phyloP scores from a whole-genome alignment of 2,888 invertebrate genomes.

The Drosophila phalerata region DNA sequence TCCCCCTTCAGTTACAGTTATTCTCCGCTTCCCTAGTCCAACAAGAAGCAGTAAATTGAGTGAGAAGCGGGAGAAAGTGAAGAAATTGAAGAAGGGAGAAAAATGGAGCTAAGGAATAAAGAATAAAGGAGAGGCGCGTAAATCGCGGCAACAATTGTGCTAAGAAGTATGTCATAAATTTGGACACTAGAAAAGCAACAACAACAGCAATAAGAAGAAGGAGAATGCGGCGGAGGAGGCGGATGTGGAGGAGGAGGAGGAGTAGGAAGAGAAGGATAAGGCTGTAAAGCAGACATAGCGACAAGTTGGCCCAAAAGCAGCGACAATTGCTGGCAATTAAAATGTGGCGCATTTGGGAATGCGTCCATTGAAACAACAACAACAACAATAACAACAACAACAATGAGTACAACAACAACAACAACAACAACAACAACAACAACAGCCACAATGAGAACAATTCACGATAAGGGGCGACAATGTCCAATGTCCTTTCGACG shows the following conservation, averaged over 20 bases:
- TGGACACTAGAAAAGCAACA: conserved; percentile 33
- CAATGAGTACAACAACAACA: conserved; percentile 7
- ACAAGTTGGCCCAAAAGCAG: conserved; percentile 48
- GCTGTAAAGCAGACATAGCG: neutral
- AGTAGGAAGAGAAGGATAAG: conserved; percentile 5
- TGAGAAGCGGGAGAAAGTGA: neutral
- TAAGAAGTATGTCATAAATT: conserved; percentile 82
- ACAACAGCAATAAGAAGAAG: conserved; percentile 28
- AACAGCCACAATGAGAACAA: conserved; percentile 1
- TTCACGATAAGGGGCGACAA: conserved; percentile 63
- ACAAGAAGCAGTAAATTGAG: conserved; percentile 25
- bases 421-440: conserved; percentile 12
- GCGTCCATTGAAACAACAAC: conserved; percentile 57
- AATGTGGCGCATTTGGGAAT: conserved; percentile 77
- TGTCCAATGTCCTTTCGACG: conserved; percentile 43
- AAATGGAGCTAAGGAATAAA: conserved; percentile 2
- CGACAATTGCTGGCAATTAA: conserved; percentile 82
- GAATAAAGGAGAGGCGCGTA: conserved; percentile 63
- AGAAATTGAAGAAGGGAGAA: neutral
- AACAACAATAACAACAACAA: conserved; percentile 7
- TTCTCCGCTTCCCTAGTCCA: conserved; percentile 7
- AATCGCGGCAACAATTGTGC: conserved; percentile 81
- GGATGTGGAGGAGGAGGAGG: conserved; percentile 25
- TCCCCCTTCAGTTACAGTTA: conserved; percentile 1
- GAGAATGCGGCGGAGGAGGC: conserved; percentile 44